These are phyloP conservation scores for Ichneumoninae sp. DNA, from an alignment of 2,888 invertebrate species.

Conservation along the genomic window DNA sequence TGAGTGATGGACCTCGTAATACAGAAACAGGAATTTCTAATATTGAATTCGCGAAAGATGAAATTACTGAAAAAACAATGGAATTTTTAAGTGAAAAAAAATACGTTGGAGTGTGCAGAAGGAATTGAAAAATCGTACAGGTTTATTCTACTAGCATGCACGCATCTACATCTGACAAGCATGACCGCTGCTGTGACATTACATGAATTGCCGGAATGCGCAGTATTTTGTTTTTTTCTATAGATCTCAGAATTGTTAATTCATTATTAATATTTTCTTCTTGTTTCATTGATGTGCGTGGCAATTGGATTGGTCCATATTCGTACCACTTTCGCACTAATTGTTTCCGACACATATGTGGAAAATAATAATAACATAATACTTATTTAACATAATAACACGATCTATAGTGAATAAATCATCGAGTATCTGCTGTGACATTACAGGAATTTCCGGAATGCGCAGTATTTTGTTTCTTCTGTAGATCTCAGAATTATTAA, in stretches of 20 bases:
- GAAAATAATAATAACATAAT: background rate
- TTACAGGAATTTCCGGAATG: too few relatives aligned
- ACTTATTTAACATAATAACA: background rate
- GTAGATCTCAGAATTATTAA: too few relatives aligned
- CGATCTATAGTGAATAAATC: background rate
- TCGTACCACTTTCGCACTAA: background rate
- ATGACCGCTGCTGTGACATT: background rate
- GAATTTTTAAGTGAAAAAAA: too few relatives aligned
- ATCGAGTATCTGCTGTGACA: background rate
- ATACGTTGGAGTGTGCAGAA: background rate
- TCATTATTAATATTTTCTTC: background rate
- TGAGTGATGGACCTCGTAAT: background rate
- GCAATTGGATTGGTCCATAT: too few relatives aligned
- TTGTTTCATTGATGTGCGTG: background rate
- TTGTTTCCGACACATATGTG: background rate
- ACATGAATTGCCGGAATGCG: too few relatives aligned
- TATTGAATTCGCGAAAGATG: background rate
- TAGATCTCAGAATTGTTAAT: too few relatives aligned
- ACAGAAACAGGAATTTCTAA: background rate
- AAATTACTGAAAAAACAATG: too few relatives aligned
- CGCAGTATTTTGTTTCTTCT: background rate
- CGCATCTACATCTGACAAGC: too few relatives aligned
- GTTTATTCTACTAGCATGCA: background rate
- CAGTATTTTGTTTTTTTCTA: background rate
- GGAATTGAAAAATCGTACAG: background rate